Conservation (phyloP, 2,797 vertebrate species). For the Gymnoscopelus microlampas region DNA sequence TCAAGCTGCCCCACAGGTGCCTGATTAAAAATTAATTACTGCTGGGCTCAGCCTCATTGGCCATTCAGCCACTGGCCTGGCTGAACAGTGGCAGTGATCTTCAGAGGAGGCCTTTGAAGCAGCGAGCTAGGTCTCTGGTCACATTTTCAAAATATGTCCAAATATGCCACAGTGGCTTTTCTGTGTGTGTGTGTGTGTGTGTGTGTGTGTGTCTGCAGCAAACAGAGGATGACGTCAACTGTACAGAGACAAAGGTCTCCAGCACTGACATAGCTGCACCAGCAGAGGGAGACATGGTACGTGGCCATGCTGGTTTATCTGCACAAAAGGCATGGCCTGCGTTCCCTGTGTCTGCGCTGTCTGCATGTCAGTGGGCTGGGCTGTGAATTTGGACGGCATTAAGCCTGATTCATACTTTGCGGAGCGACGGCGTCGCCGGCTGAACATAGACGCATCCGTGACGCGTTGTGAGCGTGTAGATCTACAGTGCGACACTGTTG, state of each 20-base stretch:
- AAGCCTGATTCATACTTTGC: background rate
- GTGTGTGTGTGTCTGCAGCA: conserved; percentile 65
- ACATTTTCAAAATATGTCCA: conserved; percentile 38
- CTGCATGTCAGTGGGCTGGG: conserved; percentile 29
- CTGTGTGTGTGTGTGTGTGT: conserved; percentile 41
- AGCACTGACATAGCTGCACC: conserved; percentile 41
- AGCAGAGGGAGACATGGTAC: conserved; percentile 64
- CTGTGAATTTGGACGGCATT: background rate
- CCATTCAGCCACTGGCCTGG: conserved; percentile 56
- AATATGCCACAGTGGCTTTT: conserved; percentile 12
- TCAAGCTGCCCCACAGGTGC: conserved; percentile 66
- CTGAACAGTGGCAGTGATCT: conserved; percentile 57
- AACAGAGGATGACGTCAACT: conserved; percentile 65
- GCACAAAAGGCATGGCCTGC: conserved; percentile 17
- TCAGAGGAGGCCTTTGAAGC: conserved; percentile 61
- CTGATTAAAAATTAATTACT: conserved; percentile 75
- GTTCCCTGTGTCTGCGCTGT: conserved; percentile 6
- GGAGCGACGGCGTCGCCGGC: too few species aligned
- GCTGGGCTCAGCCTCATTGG: conserved; percentile 45
- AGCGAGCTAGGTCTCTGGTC: conserved; percentile 33
- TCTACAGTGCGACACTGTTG: background rate
- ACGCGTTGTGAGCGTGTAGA: too few species aligned
- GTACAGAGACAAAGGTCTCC: conserved; percentile 46
- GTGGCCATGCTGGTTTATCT: conserved; percentile 13
- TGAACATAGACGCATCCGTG: too few species aligned